phyloP scores from a whole-genome alignment of 2,797 vertebrate genomes.

The Sebastes iracundus region DNA sequence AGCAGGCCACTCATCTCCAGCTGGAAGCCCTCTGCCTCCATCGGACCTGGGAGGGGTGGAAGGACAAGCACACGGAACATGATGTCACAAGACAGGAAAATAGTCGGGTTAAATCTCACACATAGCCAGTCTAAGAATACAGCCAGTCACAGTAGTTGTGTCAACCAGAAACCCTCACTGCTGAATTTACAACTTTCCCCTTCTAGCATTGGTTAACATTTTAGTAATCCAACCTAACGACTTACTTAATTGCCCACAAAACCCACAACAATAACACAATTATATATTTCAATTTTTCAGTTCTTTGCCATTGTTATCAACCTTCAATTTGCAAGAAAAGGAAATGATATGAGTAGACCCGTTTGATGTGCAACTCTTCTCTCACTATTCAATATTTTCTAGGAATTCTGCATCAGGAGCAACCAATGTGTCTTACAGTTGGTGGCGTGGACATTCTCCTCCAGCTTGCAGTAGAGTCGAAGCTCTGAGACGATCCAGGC shows the following conservation, averaged over 20 bases:
- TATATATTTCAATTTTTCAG: not conserved
- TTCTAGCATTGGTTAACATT: not conserved
- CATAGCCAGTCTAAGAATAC: no score
- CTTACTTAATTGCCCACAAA: not conserved
- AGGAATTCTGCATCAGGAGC: not conserved
- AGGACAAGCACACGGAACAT: not conserved
- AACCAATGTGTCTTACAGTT: slow-evolving; percentile 86
- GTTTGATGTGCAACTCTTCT: not conserved
- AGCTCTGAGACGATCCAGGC: slow-evolving; percentile 95
- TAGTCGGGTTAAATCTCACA: not conserved
- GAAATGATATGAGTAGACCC: not conserved
- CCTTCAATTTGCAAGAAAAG: not conserved
- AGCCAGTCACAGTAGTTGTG: not conserved
- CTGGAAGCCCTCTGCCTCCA: slow-evolving; percentile 94
- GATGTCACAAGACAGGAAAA: not conserved
- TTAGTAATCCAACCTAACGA: not conserved
- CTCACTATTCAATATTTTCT: not conserved
- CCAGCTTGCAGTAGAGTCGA: slow-evolving; percentile 90
- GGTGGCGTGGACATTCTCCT: slow-evolving; percentile 96
- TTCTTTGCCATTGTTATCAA: not conserved
- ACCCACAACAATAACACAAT: not conserved
- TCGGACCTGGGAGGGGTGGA: slow-evolving; percentile 82
- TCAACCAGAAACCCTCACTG: not conserved
- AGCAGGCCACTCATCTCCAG: slow-evolving; percentile 96
- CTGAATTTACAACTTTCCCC: not conserved